Evolutionary conservation across 2,888 invertebrate genomes (phyloP), one percentile per base, ranked within the genome.

Genomic region (Metacarcinus magister): DNA sequence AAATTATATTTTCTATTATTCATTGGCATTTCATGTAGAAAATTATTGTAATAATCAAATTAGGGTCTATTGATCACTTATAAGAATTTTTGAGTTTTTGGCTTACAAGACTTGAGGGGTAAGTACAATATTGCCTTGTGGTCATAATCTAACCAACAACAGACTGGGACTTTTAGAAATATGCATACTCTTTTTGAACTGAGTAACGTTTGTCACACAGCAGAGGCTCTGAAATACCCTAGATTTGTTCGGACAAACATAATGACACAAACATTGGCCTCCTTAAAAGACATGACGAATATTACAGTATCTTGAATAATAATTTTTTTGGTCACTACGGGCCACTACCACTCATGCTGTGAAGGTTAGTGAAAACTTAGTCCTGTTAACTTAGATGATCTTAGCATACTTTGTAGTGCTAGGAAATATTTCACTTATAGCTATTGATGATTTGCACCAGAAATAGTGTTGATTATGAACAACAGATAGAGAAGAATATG

Each of bases 281-380:
- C 87, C 87, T 39, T 28, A 39, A 87, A 39, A 75, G 75, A 75
- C 75, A 28, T 75, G 75, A 75, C 75, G n/a, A 92, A 75, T 39
- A 39, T 39, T 60, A 16, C 19, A 67, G 60, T 93, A 67, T 39
- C 13, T 43, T 60, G 60, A 32, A 60, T 48, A 60, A 60, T 48
- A 46, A 16, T 19, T 48, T 2, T n/a, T 19, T 60, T 93, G 67
- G 67, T 93, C 32, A 93, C 67, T 93, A 43, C 67, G 43, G 93
- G 93, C 93, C 93, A 67, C 93, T 93, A 93, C 67, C 93, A 93
- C 93, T 93, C 93, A 93, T 93, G 93, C 93, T 93, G 93, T 93
- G 93, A 93, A 93, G 93, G 75, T 67, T 43, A 39, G 39, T 93
- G 67, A 87, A 39, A 39, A 39, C 43, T 23, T 19, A 32, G 43